A percentile compares a stretch with the other conserved stretches of the same genome.
phyloP scores from a whole-genome alignment of 2,797 vertebrate species.

The Enteromius unitaeniatus region DNA sequence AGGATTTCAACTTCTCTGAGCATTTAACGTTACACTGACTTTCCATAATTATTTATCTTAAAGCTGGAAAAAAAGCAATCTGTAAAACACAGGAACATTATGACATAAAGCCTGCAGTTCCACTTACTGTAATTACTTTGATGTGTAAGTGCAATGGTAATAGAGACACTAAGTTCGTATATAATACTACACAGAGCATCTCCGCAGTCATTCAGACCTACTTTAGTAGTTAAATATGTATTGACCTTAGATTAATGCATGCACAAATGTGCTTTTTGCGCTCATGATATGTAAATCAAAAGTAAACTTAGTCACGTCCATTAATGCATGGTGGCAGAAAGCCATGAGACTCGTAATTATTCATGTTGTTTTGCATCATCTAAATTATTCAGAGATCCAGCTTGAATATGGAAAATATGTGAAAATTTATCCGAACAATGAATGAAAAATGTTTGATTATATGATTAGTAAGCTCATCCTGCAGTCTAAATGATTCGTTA shows the following conservation, averaged over 20 bases:
- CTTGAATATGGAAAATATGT: slow-evolving; percentile 58
- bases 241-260: slow-evolving; percentile 34
- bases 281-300: slow-evolving; percentile 45
- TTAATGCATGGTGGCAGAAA: slow-evolving; percentile 72
- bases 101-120: neutral
- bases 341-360: slow-evolving; percentile 69
- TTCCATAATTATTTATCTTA: neutral
- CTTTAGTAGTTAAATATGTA: slow-evolving; percentile 49
- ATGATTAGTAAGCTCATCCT: neutral
- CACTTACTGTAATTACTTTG: neutral
- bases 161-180: neutral
- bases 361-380: slow-evolving; percentile 74
- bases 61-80: slow-evolving; percentile 4
- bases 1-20: slow-evolving; percentile 6
- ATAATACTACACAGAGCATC: neutral
- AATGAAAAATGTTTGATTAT: slow-evolving; percentile 3
- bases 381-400: slow-evolving; percentile 74
- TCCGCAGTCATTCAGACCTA: neutral
- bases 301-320: slow-evolving; percentile 51
- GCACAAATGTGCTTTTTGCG: slow-evolving; percentile 21
- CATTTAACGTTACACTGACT: neutral
- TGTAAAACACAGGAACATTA: neutral
- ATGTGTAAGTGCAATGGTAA: neutral
- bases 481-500: neutral
- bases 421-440: slow-evolving; percentile 49